Evolutionary conservation across 1,140 invertebrate species (phyloP).

Genomic region (Ceratina japonica): DNA sequence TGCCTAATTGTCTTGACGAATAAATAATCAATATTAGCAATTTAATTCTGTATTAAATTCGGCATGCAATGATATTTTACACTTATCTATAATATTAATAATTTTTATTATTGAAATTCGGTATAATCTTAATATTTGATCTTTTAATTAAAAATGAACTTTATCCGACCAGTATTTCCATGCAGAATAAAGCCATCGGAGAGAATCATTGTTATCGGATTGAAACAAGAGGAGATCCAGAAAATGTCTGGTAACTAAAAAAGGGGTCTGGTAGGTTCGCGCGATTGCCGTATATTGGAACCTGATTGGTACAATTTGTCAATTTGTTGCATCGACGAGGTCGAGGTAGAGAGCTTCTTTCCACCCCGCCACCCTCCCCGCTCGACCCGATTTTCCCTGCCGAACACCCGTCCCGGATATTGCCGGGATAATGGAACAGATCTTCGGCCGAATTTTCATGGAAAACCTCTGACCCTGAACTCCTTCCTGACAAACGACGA

Average conservation of each 20-base stretch:
- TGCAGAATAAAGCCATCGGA: too few species aligned
- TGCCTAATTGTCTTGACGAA: background rate
- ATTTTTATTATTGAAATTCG: too few species aligned
- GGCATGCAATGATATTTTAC: too few species aligned
- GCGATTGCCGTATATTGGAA: constrained; percentile 34
- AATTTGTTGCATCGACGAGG: constrained; percentile 31
- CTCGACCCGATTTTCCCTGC: constrained; percentile 34
- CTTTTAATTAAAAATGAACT: too few species aligned
- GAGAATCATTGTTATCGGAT: background rate
- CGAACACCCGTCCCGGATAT: constrained; percentile 36
- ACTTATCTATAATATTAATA: too few species aligned
- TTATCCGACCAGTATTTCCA: too few species aligned
- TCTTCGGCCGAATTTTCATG: constrained; percentile 31
- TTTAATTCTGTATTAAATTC: background rate
- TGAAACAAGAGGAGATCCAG: background rate
- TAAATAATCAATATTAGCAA: background rate
- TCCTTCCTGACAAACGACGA: background rate
- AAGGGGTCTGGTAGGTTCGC: background rate
- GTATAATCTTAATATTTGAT: too few species aligned
- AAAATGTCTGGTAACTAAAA: constrained; percentile 14
- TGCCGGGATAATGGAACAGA: constrained; percentile 39
- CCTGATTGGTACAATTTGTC: constrained; percentile 49
- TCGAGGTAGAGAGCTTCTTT: background rate
- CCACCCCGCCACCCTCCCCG: background rate
- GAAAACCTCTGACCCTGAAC: constrained; percentile 13